phyloP scores from a whole-genome alignment of 2,113 vertebrate species.

The Chascanopsetta lugubris region DNA sequence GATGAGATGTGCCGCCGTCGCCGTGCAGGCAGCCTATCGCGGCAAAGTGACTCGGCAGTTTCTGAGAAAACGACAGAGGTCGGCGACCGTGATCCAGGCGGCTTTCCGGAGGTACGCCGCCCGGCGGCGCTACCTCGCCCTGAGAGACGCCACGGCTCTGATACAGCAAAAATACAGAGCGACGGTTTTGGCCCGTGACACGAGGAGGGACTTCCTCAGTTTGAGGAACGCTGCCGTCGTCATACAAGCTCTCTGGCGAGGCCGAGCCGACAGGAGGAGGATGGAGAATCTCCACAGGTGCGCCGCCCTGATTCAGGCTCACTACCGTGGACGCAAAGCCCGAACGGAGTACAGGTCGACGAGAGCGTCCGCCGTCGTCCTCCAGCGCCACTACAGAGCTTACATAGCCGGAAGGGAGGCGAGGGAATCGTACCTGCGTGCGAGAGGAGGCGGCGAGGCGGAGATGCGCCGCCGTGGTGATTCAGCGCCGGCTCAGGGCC shows the following conservation, averaged over 20 bases:
- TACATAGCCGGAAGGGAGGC: slow-evolving; percentile 69
- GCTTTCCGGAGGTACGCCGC: slow-evolving; percentile 78
- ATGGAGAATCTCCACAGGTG: too few relatives aligned
- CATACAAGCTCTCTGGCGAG: too few relatives aligned
- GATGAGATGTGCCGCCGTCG: slow-evolving; percentile 73
- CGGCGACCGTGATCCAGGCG: slow-evolving; percentile 85
- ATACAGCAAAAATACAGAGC: slow-evolving; percentile 85
- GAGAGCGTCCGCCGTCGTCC: slow-evolving; percentile 80
- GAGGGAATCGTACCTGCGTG: too few relatives aligned
- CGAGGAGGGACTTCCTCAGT: slow-evolving; percentile 59
- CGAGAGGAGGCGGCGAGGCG: slow-evolving; percentile 58
- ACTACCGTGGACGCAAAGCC: too few relatives aligned
- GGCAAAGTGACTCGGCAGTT: slow-evolving; percentile 78
- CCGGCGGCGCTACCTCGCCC: slow-evolving; percentile 64
- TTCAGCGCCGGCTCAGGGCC: slow-evolving; percentile 88
- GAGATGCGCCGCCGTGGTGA: slow-evolving; percentile 70
- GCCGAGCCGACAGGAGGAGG: too few relatives aligned
- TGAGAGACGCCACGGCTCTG: slow-evolving; percentile 64
- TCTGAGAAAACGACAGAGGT: slow-evolving; percentile 61
- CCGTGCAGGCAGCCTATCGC: slow-evolving; percentile 85
- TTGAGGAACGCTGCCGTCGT: slow-evolving; percentile 63
- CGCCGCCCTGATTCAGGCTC: too few relatives aligned
- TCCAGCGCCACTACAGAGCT: slow-evolving; percentile 86
- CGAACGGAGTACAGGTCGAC: too few relatives aligned
- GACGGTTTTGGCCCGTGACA: slow-evolving; percentile 55